phyloP scores from a whole-genome alignment of 2,888 invertebrate species.

The Ashinkailepas kermadecensis region DNA sequence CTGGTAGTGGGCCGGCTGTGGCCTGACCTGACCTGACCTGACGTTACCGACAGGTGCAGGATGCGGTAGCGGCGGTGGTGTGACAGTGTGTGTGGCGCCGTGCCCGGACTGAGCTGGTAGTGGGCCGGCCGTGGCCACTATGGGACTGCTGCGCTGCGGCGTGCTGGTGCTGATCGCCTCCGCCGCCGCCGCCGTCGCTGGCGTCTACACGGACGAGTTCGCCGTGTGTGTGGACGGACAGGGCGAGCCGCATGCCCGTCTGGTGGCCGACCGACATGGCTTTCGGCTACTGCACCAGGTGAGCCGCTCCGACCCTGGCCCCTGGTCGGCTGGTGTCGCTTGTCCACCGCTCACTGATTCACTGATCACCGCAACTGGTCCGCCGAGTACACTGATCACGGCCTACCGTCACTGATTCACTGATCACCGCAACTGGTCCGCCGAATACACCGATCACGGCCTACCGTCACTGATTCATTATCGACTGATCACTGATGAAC shows the following conservation, averaged over 20 bases:
- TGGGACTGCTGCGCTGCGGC: background rate
- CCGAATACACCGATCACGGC: too few relatives aligned
- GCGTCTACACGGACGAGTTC: conserved; percentile 9
- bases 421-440: too few relatives aligned
- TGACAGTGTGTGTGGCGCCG: background rate
- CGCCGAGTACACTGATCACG: too few relatives aligned
- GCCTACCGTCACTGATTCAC: too few relatives aligned
- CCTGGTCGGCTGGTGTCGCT: too few relatives aligned
- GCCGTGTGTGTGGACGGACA: background rate
- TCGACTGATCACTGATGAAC: too few relatives aligned
- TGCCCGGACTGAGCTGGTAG: background rate
- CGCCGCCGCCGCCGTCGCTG: background rate
- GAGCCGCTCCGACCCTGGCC: background rate
- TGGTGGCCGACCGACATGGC: background rate
- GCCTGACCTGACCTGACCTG: background rate
- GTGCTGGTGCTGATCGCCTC: background rate
- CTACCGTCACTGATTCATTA: too few relatives aligned
- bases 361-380: too few relatives aligned
- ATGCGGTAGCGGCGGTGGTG: background rate
- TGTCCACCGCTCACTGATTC: too few relatives aligned
- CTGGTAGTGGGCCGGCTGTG: background rate
- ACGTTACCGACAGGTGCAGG: background rate
- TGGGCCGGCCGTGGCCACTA: background rate
- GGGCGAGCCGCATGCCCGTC: background rate
- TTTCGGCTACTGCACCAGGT: conserved; percentile 4